Evolutionary conservation across 1,140 invertebrate genomes (phyloP).

Genomic region (Centruroides vittatus): DNA sequence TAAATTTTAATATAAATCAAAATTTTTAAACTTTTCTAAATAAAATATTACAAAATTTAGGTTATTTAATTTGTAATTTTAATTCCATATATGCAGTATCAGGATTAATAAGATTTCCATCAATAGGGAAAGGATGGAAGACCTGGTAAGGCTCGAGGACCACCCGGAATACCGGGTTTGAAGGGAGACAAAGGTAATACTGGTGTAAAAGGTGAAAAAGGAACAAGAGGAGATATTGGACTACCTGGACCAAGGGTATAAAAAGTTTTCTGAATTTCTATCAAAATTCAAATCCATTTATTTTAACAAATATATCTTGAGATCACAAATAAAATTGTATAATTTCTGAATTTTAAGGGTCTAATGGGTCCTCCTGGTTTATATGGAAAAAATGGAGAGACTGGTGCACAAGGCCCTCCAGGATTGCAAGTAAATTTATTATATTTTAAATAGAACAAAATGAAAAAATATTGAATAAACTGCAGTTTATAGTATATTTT

Average conservation of each 20-base stretch:
- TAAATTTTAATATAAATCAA: too few species aligned
- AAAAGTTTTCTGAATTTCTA: not conserved
- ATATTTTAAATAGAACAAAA: not conserved
- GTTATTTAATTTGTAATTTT: too few species aligned
- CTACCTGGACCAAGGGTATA: conserved; percentile 3
- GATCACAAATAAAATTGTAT: too few species aligned
- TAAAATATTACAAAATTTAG: too few species aligned
- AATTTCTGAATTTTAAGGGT: not conserved
- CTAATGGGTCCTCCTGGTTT: conserved; percentile 7
- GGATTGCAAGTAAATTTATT: conserved; percentile 10
- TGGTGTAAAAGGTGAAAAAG: conserved; percentile 11
- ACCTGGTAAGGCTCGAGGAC: conserved; percentile 5
- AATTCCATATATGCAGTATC: too few species aligned
- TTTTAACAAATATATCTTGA: too few species aligned
- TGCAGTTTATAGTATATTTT: too few species aligned
- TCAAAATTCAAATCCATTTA: not conserved
- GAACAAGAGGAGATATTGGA: conserved; percentile 8
- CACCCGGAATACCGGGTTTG: conserved; percentile 3
- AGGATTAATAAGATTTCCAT: too few species aligned
- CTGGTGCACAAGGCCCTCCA: conserved; percentile 15
- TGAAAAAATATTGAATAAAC: too few species aligned
- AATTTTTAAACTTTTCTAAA: too few species aligned
- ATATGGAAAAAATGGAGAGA: conserved; percentile 10
- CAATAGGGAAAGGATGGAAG: not conserved
- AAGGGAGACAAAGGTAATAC: conserved; percentile 7